These are phyloP conservation scores for Eupsittula cactorum DNA, from an alignment of 2,113 vertebrate species.

Conservation along the genomic window DNA sequence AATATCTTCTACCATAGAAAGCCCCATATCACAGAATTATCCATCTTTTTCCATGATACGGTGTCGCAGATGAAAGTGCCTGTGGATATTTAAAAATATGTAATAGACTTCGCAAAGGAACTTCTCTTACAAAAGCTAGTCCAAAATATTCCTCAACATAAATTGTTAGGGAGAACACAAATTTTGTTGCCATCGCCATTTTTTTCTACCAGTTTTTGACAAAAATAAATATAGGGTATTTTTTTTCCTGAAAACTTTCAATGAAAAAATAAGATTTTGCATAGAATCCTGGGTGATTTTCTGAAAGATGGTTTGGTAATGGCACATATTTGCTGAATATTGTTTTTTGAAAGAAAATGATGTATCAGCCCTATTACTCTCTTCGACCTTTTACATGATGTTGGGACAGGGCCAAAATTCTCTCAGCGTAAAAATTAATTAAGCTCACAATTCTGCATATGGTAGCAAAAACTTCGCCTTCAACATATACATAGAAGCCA, in stretches of 20 bases:
- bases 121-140: neutral
- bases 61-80: neutral
- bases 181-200: neutral
- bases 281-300: neutral
- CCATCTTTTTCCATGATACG: neutral
- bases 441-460: conserved; percentile 41
- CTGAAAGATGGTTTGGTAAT: neutral
- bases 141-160: neutral
- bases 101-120: neutral
- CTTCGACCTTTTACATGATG: neutral
- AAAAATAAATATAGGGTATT: neutral
- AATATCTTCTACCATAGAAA: neutral
- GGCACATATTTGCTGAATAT: conserved; percentile 33
- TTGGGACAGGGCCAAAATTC: conserved; percentile 46
- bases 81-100: neutral
- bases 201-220: neutral
- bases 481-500: conserved; percentile 2
- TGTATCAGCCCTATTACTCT: conserved; percentile 17
- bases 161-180: neutral
- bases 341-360: neutral
- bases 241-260: neutral
- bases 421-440: conserved; percentile 50
- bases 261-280: neutral
- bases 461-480: conserved; percentile 37
- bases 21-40: neutral